Percentiles rank a stretch among this genome's conserved stretches.
Evolutionary conservation across 2,888 invertebrate genomes (phyloP).

Genomic region (Drosophila mimica): DNA sequence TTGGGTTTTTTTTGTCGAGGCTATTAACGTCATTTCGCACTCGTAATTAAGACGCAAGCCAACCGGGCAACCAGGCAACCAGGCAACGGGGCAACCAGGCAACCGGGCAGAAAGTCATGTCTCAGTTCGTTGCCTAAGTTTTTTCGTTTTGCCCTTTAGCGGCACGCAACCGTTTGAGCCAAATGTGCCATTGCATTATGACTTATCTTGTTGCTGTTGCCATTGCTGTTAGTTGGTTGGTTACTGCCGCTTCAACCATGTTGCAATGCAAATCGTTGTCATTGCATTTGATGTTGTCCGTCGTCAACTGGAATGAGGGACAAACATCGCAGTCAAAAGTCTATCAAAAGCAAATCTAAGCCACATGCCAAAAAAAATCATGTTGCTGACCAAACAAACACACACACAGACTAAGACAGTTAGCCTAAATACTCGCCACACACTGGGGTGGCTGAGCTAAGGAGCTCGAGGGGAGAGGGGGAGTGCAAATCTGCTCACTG

Average conservation of each 20-base stretch:
- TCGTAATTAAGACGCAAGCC: conserved; percentile 72
- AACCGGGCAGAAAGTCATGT: conserved; percentile 23
- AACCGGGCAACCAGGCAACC: neutral
- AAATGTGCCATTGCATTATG: conserved; percentile 77
- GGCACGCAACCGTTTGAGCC: conserved; percentile 53
- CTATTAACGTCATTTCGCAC: conserved; percentile 59
- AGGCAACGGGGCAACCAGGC: neutral
- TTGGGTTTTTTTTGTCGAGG: conserved; percentile 42
- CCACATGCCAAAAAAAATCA: conserved; percentile 73
- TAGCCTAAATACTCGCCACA: conserved; percentile 36
- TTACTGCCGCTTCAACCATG: conserved; percentile 39
- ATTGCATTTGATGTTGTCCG: conserved; percentile 35
- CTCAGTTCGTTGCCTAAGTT: conserved; percentile 71
- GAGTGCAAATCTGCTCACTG: conserved; percentile 36
- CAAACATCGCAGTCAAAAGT: conserved; percentile 66
- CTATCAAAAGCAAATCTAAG: conserved; percentile 78
- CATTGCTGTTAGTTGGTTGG: conserved; percentile 9
- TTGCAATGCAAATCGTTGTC: conserved; percentile 76
- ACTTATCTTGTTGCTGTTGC: conserved; percentile 40
- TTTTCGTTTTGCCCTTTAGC: conserved; percentile 64
- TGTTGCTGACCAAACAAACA: conserved; percentile 62
- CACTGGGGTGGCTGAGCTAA: neutral
- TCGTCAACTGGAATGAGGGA: conserved; percentile 48
- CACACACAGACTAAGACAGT: conserved; percentile 11
- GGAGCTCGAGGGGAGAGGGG: neutral